Conservation (phyloP, 1,140 invertebrate species). For the Megathymus violae region DNA sequence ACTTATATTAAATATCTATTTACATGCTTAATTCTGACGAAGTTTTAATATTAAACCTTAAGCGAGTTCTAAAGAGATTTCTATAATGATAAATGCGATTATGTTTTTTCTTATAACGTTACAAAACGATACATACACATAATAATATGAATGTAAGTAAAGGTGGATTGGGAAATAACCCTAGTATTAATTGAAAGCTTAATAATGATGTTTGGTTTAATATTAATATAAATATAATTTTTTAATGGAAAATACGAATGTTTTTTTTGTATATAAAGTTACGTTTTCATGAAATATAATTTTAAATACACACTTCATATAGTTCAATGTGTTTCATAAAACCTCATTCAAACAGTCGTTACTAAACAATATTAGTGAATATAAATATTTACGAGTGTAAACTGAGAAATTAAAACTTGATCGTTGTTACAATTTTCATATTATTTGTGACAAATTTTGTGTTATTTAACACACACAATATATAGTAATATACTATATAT, state of each 20-base stretch:
- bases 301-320: too few species aligned
- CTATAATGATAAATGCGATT: constrained; percentile 33
- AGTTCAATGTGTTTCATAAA: too few species aligned
- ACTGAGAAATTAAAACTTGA: too few species aligned
- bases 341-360: too few species aligned
- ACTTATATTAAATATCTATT: constrained; percentile 22
- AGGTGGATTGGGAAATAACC: too few species aligned
- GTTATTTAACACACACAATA: background rate
- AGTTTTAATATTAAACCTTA: constrained; percentile 16
- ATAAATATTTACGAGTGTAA: too few species aligned
- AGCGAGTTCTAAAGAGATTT: constrained; percentile 24
- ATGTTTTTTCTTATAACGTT: constrained; percentile 25
- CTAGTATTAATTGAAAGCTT: too few species aligned
- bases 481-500: constrained; percentile 41
- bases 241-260: too few species aligned
- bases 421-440: background rate
- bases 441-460: constrained; percentile 18
- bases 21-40: constrained; percentile 19
- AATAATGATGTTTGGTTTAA: background rate
- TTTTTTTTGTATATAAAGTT: too few species aligned
- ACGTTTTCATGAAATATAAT: too few species aligned
- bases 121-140: constrained; percentile 10
- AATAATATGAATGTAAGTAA: too few species aligned
- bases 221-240: background rate
- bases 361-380: too few species aligned